A percentile compares a stretch with the other conserved stretches of the same genome.
Evolutionary conservation across 2,797 vertebrate species (phyloP).

Genomic region (Chloroceryle inda): DNA sequence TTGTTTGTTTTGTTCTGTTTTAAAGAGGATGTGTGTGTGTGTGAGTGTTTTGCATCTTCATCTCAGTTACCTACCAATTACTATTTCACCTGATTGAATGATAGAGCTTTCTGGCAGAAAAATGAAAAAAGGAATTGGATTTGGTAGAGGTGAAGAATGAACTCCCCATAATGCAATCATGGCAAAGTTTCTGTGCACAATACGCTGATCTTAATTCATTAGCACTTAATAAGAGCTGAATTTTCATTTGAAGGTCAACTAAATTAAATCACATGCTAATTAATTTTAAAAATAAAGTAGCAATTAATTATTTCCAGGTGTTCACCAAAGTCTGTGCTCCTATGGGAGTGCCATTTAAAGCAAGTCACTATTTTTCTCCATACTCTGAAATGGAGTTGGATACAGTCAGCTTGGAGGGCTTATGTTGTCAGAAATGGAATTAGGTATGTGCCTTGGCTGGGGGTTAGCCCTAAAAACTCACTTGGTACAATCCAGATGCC

Average conservation of each 20-base stretch:
- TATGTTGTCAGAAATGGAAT: not conserved
- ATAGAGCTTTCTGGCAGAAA: not conserved
- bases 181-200: slow-evolving; percentile 35
- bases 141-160: not conserved
- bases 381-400: slow-evolving; percentile 6
- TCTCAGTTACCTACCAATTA: not conserved
- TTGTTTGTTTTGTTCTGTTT: not conserved
- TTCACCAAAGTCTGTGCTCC: not conserved
- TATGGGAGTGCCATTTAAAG: slow-evolving; percentile 9
- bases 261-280: slow-evolving; percentile 74
- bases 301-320: slow-evolving; percentile 69
- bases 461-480: not conserved
- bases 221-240: slow-evolving; percentile 67
- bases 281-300: slow-evolving; percentile 72
- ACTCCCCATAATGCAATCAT: not conserved
- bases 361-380: slow-evolving; percentile 7
- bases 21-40: not conserved
- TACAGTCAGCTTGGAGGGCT: slow-evolving; percentile 2
- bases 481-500: not conserved
- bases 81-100: not conserved
- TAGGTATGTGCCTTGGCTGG: not conserved
- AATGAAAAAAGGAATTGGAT: not conserved
- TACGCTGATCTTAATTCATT: slow-evolving; percentile 50
- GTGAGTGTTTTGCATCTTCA: not conserved
- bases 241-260: slow-evolving; percentile 74